These are phyloP conservation scores for Lasioglossum malachurum DNA, from an alignment of 2,888 invertebrate species.

Conservation along the genomic window DNA sequence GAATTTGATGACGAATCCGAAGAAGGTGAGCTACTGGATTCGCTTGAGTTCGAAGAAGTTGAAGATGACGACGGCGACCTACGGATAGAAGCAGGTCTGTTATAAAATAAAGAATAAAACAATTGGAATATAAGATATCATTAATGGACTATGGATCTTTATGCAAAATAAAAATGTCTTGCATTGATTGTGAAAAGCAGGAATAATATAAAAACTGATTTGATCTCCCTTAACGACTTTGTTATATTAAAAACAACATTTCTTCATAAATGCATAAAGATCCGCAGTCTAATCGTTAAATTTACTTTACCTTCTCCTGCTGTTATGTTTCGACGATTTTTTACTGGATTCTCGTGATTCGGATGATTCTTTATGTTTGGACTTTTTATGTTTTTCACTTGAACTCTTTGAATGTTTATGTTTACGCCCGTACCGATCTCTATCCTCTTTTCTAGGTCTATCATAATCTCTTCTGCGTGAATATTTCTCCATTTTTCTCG, in stretches of 20 bases:
- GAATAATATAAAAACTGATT: too few relatives aligned
- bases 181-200: too few relatives aligned
- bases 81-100: neutral
- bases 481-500: constrained; percentile 68
- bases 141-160: neutral
- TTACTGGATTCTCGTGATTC: constrained; percentile 59
- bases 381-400: constrained; percentile 69
- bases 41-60: constrained; percentile 69
- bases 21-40: constrained; percentile 69
- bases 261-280: too few relatives aligned
- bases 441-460: constrained; percentile 41
- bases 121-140: neutral
- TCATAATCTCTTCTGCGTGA: constrained; percentile 61
- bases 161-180: too few relatives aligned
- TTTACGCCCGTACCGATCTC: constrained; percentile 29
- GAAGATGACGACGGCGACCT: constrained; percentile 63
- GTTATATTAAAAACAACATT: too few relatives aligned
- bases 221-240: too few relatives aligned
- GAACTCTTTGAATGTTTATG: constrained; percentile 62
- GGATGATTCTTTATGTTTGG: constrained; percentile 61
- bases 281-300: neutral
- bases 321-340: constrained; percentile 75
- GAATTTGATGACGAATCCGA: constrained; percentile 86
- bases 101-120: neutral
- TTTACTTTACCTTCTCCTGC: constrained; percentile 68